Conservation (phyloP, 2,888 invertebrate species). For the Seira musarum region DNA sequence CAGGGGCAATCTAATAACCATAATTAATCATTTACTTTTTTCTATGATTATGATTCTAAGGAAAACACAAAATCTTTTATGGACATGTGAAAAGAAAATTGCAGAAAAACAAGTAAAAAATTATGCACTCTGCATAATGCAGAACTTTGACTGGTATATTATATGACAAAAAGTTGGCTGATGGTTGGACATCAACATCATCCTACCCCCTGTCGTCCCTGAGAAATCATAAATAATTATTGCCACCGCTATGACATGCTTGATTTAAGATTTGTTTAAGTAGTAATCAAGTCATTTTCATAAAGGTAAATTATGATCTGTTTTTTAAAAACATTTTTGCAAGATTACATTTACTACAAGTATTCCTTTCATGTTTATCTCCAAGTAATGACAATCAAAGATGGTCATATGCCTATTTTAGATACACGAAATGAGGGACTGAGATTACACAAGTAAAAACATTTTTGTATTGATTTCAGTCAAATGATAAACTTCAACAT, state of each 20-base stretch:
- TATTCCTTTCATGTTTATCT: not conserved
- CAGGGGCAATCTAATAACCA: not conserved
- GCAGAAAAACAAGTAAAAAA: not conserved
- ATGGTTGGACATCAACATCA: not conserved
- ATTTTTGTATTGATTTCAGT: not conserved
- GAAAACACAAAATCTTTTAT: not conserved
- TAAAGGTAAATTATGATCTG: slow-evolving; percentile 7
- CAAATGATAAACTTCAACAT: not conserved
- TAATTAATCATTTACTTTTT: slow-evolving; percentile 29
- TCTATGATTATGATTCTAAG: slow-evolving; percentile 1
- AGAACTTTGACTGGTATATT: not conserved
- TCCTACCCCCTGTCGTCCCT: slow-evolving; percentile 7
- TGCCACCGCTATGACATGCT: not conserved
- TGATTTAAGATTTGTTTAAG: not conserved
- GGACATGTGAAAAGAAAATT: slow-evolving; percentile 26
- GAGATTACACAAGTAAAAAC: not conserved
- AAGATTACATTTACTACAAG: not conserved
- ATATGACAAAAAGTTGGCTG: no score
- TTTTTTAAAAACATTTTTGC: not conserved
- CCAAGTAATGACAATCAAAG: not conserved
- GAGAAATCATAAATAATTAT: slow-evolving; percentile 18
- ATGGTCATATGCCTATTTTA: not conserved
- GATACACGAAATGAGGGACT: not conserved
- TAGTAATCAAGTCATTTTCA: not conserved
- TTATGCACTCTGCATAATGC: not conserved